Base-by-base conservation (phyloP, 53 echinoderm and acorn worm species). In the Holothuria scabra region DNA sequence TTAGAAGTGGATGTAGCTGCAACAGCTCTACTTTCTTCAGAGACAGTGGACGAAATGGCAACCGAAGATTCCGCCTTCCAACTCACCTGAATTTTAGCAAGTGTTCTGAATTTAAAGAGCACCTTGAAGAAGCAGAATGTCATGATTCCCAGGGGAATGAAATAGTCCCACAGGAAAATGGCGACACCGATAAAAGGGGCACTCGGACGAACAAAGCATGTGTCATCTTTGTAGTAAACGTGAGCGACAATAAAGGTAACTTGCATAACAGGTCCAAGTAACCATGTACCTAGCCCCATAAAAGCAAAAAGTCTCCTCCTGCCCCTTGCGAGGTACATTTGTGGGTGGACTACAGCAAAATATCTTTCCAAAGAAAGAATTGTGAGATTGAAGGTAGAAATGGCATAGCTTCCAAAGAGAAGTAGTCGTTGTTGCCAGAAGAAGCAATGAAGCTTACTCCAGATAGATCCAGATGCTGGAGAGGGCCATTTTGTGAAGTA, bases 311-410 rank as follows among this genome's bases (percentile, higher is more conserved):
- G 85, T n/a, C 83, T 85, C 26, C 80, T 85, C 46, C 82, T 92
- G 48, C 85, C 79, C 8, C 56, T 32, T 13, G 37, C 60, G 22
- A 85, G 64, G 84, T 90, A 91, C 9, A 57, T 46, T 32, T 87
- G 37, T 16, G 95, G 91, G 34, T 88, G 88, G 1, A 88, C 83
- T 3, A 95, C 95, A 56, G 95, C 95, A 12, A 88, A 65, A 74
- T 90, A 90, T 1, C 95, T 87, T 69, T 95, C 95, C 19, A 92
- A 60, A 12, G 95, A 92, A 12, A 95, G 87, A 23, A 85, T 76
- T 0, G 86, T 85, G n/a, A 92, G 74, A 79, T 95, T 95, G 56
- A 89, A 95, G 10, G 95, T 83, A 37, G 95, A 92, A 16, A 87
- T 87, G 13, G 95, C 92, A 55, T 92, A 95, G 33, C 90, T 90